A percentile compares a stretch with the other conserved stretches of the same genome.
phyloP scores from a whole-genome alignment of 2,113 vertebrate genomes.

The Ceuthmochares aereus region DNA sequence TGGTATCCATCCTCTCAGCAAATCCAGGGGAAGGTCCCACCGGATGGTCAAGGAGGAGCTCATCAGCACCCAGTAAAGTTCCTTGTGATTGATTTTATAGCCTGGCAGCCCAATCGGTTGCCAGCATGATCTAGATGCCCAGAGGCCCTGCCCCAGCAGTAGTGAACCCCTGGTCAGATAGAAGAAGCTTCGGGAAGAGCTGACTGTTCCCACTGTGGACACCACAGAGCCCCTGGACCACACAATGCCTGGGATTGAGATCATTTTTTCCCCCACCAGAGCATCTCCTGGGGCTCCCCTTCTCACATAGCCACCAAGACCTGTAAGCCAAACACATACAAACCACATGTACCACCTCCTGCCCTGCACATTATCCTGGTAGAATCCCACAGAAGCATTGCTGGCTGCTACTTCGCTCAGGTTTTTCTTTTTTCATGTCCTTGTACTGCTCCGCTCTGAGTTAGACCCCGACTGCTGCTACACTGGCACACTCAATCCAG shows the following conservation, averaged over 20 bases:
- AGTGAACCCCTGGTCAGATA: fast-evolving
- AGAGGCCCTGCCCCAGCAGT: background rate
- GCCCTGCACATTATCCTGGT: fast-evolving
- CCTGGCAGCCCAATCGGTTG: background rate
- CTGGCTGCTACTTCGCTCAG: fast-evolving
- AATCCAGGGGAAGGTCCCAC: background rate
- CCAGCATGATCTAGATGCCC: fast-evolving
- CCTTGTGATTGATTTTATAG: fast-evolving
- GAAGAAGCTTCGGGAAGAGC: background rate
- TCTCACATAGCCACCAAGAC: fast-evolving
- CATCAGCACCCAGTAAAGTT: background rate
- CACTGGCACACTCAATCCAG: background rate
- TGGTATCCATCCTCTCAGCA: fast-evolving
- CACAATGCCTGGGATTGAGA: fast-evolving
- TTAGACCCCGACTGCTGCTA: background rate
- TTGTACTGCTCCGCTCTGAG: background rate
- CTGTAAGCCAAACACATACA: background rate
- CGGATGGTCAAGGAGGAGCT: background rate
- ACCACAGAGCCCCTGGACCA: background rate
- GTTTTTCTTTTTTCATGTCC: background rate
- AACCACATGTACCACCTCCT: fast-evolving
- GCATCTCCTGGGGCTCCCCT: background rate
- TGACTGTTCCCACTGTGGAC: fast-evolving
- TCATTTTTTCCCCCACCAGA: fast-evolving
- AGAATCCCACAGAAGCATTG: background rate